Evolutionary conservation across 2,888 invertebrate species (phyloP).

Genomic region (Neoascia interrupta): DNA sequence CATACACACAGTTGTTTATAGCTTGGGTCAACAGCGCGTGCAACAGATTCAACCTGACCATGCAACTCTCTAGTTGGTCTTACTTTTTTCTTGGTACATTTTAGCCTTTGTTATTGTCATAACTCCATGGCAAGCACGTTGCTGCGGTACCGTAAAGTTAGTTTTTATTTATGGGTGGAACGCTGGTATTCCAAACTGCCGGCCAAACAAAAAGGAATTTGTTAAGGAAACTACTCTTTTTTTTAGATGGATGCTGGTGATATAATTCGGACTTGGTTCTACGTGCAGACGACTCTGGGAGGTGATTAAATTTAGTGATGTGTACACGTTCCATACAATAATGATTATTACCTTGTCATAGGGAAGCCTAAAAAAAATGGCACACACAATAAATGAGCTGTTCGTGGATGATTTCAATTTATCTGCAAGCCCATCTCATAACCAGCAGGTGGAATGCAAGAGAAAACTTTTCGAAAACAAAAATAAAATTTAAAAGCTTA

Average conservation of each 20-base stretch:
- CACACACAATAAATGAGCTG: conserved; percentile 34
- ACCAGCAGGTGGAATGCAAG: conserved; percentile 56
- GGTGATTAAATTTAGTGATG: conserved; percentile 68
- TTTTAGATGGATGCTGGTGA: conserved; percentile 62
- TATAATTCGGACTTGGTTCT: conserved; percentile 36
- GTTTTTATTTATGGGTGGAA: conserved; percentile 59
- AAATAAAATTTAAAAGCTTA: neutral
- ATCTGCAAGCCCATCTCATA: conserved; percentile 34
- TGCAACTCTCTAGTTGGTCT: conserved; percentile 19
- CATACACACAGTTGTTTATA: conserved; percentile 40
- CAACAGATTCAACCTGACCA: conserved; percentile 16
- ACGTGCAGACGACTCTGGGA: conserved; percentile 52
- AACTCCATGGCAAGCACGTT: conserved; percentile 43
- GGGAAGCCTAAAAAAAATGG: conserved; percentile 35
- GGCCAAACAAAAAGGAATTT: conserved; percentile 17
- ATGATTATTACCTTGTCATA: conserved; percentile 49
- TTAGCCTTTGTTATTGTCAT: conserved; percentile 27
- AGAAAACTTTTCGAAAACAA: conserved; percentile 28
- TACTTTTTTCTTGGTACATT: conserved; percentile 2
- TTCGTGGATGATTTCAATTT: conserved; percentile 10
- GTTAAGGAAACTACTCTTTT: too few relatives aligned
- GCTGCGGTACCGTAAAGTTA: conserved; percentile 55
- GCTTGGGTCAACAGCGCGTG: conserved; percentile 46
- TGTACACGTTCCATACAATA: conserved; percentile 53
- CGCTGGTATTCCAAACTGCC: conserved; percentile 27